phyloP scores from a whole-genome alignment of 2,888 invertebrate species.

The Ophioninae sp. region DNA sequence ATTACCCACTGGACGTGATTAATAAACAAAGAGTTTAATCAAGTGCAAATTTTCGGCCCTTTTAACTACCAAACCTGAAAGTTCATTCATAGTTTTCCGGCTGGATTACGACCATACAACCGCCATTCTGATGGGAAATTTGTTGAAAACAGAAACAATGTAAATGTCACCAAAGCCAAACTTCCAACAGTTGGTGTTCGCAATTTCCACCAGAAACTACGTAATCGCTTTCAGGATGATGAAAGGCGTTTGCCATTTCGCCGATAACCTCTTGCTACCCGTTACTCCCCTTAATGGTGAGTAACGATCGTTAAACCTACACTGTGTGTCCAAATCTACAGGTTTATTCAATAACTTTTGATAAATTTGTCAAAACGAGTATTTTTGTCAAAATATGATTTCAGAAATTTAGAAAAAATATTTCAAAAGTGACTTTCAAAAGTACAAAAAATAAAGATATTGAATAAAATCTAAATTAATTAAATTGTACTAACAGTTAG shows the following conservation, averaged over 20 bases:
- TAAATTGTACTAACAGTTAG: no score
- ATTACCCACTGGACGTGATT: neutral
- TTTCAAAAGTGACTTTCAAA: no score
- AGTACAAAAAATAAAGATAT: no score
- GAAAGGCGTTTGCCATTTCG: constrained; percentile 15
- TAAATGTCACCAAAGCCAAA: neutral
- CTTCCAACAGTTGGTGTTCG: constrained; percentile 38
- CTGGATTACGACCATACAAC: no score
- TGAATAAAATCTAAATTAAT: no score
- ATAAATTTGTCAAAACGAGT: no score
- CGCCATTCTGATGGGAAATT: neutral
- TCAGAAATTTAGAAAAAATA: no score
- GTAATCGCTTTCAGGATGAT: constrained; percentile 26
- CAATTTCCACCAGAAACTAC: constrained; percentile 32
- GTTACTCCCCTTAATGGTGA: neutral
- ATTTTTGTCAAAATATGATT: no score
- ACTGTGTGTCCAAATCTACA: no score
- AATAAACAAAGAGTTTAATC: neutral
- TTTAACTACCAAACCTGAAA: neutral
- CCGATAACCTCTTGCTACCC: constrained; percentile 5
- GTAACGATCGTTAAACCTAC: neutral
- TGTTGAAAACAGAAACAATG: constrained; percentile 19
- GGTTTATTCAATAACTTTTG: no score
- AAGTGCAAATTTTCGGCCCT: neutral
- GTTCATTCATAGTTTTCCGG: neutral